Conservation (phyloP, 2,113 vertebrate species). For the Nanorana parkeri region DNA sequence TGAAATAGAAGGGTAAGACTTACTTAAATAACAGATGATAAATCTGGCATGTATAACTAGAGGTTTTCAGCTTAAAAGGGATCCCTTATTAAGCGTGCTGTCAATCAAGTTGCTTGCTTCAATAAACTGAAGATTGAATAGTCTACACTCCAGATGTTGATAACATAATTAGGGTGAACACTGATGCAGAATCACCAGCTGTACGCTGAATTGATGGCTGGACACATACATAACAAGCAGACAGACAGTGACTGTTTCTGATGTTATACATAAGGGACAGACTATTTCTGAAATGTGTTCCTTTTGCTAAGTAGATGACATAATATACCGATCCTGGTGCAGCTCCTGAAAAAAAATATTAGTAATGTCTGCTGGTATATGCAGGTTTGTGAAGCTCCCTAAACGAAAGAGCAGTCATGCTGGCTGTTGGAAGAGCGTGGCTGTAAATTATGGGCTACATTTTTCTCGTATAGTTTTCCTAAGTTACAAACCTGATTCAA, state of each 20-base stretch:
- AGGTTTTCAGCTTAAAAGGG: constrained; percentile 2
- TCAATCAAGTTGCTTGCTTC: constrained; percentile 46
- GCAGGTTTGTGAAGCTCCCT: too few relatives aligned
- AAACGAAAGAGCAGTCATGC: too few relatives aligned
- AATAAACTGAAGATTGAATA: constrained; percentile 43
- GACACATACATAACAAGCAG: background rate
- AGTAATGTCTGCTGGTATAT: too few relatives aligned
- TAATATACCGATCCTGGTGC: too few relatives aligned
- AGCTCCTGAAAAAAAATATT: too few relatives aligned
- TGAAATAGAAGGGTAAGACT: constrained; percentile 34
- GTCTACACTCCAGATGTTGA: constrained; percentile 44
- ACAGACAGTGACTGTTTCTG: background rate
- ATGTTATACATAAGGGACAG: background rate
- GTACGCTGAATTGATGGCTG: background rate
- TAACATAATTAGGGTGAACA: constrained; percentile 31
- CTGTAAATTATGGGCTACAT: too few relatives aligned
- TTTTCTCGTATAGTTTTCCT: too few relatives aligned
- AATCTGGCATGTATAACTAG: constrained; percentile 23
- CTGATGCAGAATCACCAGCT: constrained; percentile 29
- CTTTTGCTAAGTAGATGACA: too few relatives aligned
- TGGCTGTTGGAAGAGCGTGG: too few relatives aligned
- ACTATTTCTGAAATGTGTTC: background rate
- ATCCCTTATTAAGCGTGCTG: constrained; percentile 31
- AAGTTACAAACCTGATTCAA: too few relatives aligned
- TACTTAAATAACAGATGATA: constrained; percentile 50